Conservation (phyloP, 2,888 invertebrate genomes). For the Keiferia lycopersicella region DNA sequence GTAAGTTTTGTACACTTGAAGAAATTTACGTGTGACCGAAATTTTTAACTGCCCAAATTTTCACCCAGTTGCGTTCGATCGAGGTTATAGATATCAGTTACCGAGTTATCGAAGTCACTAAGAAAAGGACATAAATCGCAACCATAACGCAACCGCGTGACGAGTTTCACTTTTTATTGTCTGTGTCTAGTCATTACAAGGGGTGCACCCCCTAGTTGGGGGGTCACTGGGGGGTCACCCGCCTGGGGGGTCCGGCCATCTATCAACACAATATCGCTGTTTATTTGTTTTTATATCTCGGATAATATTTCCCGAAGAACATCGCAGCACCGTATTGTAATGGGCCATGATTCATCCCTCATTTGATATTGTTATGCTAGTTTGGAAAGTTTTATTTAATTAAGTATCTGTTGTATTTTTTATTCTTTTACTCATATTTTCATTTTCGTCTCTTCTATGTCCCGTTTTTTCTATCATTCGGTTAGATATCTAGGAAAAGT, state of each 20-base stretch:
- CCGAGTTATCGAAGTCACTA: slow-evolving; percentile 31
- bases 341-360: slow-evolving; percentile 23
- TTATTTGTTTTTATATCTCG: slow-evolving; percentile 42
- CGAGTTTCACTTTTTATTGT: slow-evolving; percentile 66
- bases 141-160: slow-evolving; percentile 48
- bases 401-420: background rate
- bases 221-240: slow-evolving; percentile 20
- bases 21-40: no score
- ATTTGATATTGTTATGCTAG: slow-evolving; percentile 13
- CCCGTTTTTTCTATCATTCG: background rate
- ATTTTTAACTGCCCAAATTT: no score
- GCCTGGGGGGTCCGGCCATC: slow-evolving; percentile 39
- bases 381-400: slow-evolving; percentile 12
- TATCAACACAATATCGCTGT: slow-evolving; percentile 46
- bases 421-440: background rate
- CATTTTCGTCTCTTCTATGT: background rate
- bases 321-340: slow-evolving; percentile 24
- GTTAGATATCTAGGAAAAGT: no score
- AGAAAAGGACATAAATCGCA: slow-evolving; percentile 41
- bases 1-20: no score
- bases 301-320: slow-evolving; percentile 38
- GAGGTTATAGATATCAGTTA: slow-evolving; percentile 29
- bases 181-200: slow-evolving; percentile 50
- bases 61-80: background rate
- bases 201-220: slow-evolving; percentile 36